Base-by-base conservation (phyloP, 2,888 invertebrate genomes). In the Sphaerophoria taeniata region DNA sequence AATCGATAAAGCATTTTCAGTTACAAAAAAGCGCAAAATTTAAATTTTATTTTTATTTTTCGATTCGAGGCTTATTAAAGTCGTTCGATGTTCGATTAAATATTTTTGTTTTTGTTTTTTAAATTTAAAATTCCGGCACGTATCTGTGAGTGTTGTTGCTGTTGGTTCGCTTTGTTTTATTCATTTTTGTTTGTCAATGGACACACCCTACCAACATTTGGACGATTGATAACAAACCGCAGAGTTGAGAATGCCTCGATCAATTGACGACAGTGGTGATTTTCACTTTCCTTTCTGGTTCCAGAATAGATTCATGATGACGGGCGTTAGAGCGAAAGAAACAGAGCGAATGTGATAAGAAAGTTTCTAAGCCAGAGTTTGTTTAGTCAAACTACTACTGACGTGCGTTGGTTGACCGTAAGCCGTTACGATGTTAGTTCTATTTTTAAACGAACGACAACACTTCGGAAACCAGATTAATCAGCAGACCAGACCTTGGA, bases 81-180 rank as follows among this genome's bases (percentile, higher is more conserved):
- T 43, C 9, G 39, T n/a, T 33, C 49, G 34, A 69, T 53, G 34
- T 61, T 76, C 60, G 65, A 65, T 49, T 65, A 67, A 82, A 72
- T 49, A n/a, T n/a, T n/a, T n/a, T 24, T 24, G 1, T 24, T 24
- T 24, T 2, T 2, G 24, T 51, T 3, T 63, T 45, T 49, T 49
- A 63, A 43, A 76, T 76, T 85, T 33, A 70, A 70, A 85, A 85
- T 85, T 81, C 81, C 77, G 65, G 11, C 85, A 85, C 85, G 85
- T 77, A 85, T 51, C 55, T 72, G 67, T 67, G 58, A 36, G 61
- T 58, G 34, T 58, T 34, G 63, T 33, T 49, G 63, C 47, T 31
- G n/a, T 24, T 69, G 34, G 71, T 82, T 60, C 73, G 65, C 58
- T 53, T 43, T 58, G 2, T 58, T 58, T 58, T 58, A 36, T 11